Conservation (phyloP, 23 tunicate species). For the Halocynthia roretzi region DNA sequence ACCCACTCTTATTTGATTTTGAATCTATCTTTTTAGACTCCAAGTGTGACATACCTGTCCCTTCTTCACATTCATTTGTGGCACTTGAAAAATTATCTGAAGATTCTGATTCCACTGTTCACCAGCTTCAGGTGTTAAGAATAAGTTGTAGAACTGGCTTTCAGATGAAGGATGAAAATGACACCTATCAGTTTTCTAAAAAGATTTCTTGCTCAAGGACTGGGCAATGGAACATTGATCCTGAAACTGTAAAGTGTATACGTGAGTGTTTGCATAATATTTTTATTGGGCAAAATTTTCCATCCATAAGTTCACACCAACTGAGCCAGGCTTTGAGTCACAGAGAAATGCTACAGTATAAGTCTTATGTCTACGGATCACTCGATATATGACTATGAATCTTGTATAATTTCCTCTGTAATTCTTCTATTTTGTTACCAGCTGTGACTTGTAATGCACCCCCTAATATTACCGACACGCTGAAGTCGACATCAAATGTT, state of each 20-base stretch:
- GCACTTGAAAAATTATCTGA: neutral
- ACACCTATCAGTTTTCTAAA: neutral
- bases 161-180: neutral
- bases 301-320: too few species aligned
- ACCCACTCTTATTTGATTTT: too few species aligned
- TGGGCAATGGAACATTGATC: conserved; percentile 27
- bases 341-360: too few species aligned
- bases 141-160: conserved; percentile 45
- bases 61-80: neutral
- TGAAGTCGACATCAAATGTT: neutral
- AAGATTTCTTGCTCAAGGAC: conserved; percentile 9
- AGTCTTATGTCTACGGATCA: too few species aligned
- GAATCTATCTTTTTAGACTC: neutral
- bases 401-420: neutral
- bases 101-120: neutral
- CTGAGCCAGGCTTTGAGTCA: too few species aligned
- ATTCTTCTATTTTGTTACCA: neutral
- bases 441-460: conserved; percentile 6
- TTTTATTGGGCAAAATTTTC: too few species aligned
- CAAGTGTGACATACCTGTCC: conserved; percentile 6
- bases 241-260: conserved; percentile 16
- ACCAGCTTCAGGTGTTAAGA: conserved; percentile 20
- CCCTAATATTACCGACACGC: conserved; percentile 1
- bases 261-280: conserved; percentile 4
- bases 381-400: too few species aligned